A percentile compares a stretch with the other conserved stretches of the same genome.
These are phyloP conservation scores for Rhopalosiphum nymphaeae DNA, from an alignment of 2,888 invertebrate species.

Conservation along the genomic window DNA sequence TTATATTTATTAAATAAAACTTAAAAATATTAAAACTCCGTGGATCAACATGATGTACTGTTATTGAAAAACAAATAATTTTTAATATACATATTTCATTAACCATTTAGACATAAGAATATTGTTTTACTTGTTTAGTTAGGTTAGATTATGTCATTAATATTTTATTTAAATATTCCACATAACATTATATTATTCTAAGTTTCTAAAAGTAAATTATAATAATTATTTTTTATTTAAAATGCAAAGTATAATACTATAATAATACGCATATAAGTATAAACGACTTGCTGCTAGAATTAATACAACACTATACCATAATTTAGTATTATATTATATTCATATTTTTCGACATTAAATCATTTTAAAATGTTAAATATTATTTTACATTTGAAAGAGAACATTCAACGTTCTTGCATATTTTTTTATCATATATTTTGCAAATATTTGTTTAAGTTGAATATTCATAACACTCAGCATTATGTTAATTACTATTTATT, in stretches of 20 bases:
- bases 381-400: constrained; percentile 32
- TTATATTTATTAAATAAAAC: neutral
- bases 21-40: neutral
- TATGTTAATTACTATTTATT: constrained; percentile 43
- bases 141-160: neutral
- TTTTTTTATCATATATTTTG: constrained; percentile 20
- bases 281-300: neutral
- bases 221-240: neutral
- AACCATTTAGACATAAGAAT: neutral
- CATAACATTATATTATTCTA: neutral
- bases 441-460: constrained; percentile 38
- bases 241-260: neutral
- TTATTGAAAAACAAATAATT: neutral
- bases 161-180: neutral
- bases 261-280: neutral
- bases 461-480: constrained; percentile 41
- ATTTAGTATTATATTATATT: neutral
- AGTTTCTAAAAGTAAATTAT: neutral
- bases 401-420: neutral
- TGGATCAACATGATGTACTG: neutral
- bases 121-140: neutral
- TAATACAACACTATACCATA: neutral
- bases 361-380: neutral
- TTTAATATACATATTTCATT: neutral
- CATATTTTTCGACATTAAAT: constrained; percentile 12